Percentiles rank a stretch among this genome's conserved stretches.
Conservation (phyloP, 1,140 invertebrate genomes). For the Aphidius ervi region DNA sequence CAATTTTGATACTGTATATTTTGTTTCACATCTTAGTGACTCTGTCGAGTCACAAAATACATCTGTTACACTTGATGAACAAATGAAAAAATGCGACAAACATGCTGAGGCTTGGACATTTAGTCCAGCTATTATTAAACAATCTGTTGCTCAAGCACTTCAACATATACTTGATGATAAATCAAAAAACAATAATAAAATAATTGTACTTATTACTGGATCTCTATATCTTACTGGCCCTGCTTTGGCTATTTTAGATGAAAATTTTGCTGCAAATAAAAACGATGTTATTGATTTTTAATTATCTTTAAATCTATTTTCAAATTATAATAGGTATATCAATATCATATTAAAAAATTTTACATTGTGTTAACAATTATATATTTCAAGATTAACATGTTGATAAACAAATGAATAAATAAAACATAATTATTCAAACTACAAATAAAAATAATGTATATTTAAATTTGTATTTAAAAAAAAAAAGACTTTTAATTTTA, state of each 20-base stretch:
- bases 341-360: no score
- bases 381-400: no score
- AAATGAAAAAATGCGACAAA: conserved; percentile 54
- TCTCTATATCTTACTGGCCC: conserved; percentile 89
- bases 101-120: conserved; percentile 59
- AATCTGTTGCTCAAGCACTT: conserved; percentile 35
- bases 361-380: no score
- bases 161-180: conserved; percentile 26
- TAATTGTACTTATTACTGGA: conserved; percentile 80
- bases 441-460: no score
- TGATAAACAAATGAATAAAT: no score
- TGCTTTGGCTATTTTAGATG: conserved; percentile 61
- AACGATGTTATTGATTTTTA: no score
- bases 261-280: conserved; percentile 32
- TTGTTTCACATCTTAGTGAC: conserved; percentile 65
- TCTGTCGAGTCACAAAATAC: background rate
- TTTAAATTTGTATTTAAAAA: no score
- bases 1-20: conserved; percentile 67
- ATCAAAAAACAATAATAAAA: conserved; percentile 32
- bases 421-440: no score
- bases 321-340: no score
- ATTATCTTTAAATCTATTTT: no score
- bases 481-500: no score
- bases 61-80: conserved; percentile 35
- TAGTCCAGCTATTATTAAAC: conserved; percentile 20